These are phyloP conservation scores for Poeciliopsis presidionis DNA, from an alignment of 2,797 vertebrate genomes.

Conservation along the genomic window DNA sequence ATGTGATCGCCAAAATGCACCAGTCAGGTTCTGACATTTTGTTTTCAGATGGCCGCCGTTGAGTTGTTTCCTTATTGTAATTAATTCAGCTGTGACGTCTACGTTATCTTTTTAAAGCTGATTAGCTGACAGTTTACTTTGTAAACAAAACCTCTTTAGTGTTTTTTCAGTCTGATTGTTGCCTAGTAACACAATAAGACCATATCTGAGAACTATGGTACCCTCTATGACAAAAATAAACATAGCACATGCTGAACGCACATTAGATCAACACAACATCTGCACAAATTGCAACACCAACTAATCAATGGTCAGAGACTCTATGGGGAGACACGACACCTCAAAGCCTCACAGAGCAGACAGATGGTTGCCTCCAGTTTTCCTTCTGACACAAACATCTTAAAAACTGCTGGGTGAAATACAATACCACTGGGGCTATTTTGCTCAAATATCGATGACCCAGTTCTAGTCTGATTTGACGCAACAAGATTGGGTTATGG, in stretches of 20 bases:
- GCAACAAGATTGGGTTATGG: background rate
- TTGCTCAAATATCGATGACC: background rate
- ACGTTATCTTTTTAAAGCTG: background rate
- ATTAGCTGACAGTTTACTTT: background rate
- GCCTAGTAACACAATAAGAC: constrained; percentile 2
- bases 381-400: background rate
- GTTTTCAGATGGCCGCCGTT: no score
- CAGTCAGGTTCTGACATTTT: background rate
- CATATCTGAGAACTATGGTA: constrained; percentile 5
- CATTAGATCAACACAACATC: constrained; percentile 8
- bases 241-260: constrained; percentile 16
- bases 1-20: background rate
- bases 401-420: background rate
- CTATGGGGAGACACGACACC: background rate
- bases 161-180: constrained; percentile 5
- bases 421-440: background rate
- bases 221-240: constrained; percentile 12
- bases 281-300: background rate
- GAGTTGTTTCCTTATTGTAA: background rate
- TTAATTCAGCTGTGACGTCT: background rate
- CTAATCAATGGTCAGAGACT: constrained; percentile 30
- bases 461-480: background rate
- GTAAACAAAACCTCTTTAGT: constrained; percentile 6
- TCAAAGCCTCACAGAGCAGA: background rate
- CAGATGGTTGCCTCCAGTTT: background rate